A percentile compares a stretch with the other conserved stretches of the same genome.
These are phyloP conservation scores for Agapornis roseicollis DNA, from an alignment of 2,113 vertebrate genomes.

Conservation along the genomic window DNA sequence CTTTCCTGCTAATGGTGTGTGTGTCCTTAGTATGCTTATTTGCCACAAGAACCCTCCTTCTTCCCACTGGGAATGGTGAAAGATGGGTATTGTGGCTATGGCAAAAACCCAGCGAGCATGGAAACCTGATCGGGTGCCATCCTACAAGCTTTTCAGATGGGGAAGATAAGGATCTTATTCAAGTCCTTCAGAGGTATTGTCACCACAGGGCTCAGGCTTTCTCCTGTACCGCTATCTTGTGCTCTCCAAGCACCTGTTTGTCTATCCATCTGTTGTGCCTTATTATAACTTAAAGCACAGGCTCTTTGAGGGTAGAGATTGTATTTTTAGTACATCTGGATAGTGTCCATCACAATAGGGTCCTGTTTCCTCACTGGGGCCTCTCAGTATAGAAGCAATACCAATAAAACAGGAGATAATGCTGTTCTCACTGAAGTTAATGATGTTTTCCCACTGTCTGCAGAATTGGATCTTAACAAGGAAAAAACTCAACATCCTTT, in stretches of 20 bases:
- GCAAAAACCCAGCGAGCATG: rapidly evolving
- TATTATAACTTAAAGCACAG: rapidly evolving
- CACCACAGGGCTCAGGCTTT: not conserved
- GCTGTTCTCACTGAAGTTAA: not conserved
- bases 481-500: not conserved
- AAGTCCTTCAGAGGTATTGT: not conserved
- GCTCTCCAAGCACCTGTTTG: not conserved
- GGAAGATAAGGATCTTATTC: not conserved
- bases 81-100: not conserved
- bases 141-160: not conserved
- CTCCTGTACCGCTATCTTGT: not conserved
- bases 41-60: not conserved
- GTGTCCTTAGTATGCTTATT: rapidly evolving
- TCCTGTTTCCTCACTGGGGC: not conserved
- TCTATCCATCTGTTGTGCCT: not conserved
- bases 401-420: not conserved
- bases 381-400: rapidly evolving
- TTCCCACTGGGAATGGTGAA: not conserved
- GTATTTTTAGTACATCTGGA: not conserved
- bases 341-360: not conserved
- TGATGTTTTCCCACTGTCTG: rapidly evolving
- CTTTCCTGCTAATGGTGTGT: rapidly evolving
- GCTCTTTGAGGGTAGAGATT: not conserved
- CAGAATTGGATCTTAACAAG: not conserved
- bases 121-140: not conserved